Conservation (phyloP, 2,888 invertebrate genomes). For the Caenorhabditis afra region DNA sequence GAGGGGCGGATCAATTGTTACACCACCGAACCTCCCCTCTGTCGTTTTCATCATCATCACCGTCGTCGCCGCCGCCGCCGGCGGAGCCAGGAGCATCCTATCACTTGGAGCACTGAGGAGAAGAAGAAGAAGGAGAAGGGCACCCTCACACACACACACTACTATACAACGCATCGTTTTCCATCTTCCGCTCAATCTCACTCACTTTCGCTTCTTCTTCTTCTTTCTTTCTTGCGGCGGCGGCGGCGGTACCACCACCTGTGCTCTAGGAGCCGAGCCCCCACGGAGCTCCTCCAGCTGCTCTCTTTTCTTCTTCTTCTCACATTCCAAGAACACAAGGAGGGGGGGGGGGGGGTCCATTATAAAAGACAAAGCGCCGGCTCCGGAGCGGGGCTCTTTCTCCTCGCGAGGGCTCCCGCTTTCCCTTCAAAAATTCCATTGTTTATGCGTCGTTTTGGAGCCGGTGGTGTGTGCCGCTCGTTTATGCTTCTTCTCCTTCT, state of each 20-base stretch:
- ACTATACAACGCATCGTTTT: too few species aligned
- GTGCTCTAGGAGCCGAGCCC: not conserved
- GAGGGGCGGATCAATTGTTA: too few species aligned
- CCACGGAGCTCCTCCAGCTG: not conserved
- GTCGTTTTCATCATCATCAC: too few species aligned
- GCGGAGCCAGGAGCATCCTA: too few species aligned
- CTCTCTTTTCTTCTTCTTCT: constrained; percentile 10
- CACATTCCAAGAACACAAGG: constrained; percentile 26
- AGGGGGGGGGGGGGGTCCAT: constrained; percentile 6
- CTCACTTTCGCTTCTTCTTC: constrained; percentile 11
- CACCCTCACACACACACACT: too few species aligned
- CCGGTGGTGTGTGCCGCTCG: not conserved
- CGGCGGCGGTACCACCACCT: constrained; percentile 9
- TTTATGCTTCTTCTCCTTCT: not conserved
- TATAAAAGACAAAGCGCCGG: constrained; percentile 35
- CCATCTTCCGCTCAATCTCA: not conserved
- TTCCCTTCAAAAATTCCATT: not conserved
- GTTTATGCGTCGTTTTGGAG: not conserved
- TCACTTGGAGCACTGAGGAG: too few species aligned
- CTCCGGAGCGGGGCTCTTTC: too few species aligned
- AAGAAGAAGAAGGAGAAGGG: too few species aligned
- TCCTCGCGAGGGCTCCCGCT: too few species aligned
- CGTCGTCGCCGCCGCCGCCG: too few species aligned
- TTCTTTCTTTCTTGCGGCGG: constrained; percentile 3
- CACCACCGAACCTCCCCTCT: too few species aligned